phyloP scores from a whole-genome alignment of 2,797 vertebrate genomes.

The Mallotus villosus region DNA sequence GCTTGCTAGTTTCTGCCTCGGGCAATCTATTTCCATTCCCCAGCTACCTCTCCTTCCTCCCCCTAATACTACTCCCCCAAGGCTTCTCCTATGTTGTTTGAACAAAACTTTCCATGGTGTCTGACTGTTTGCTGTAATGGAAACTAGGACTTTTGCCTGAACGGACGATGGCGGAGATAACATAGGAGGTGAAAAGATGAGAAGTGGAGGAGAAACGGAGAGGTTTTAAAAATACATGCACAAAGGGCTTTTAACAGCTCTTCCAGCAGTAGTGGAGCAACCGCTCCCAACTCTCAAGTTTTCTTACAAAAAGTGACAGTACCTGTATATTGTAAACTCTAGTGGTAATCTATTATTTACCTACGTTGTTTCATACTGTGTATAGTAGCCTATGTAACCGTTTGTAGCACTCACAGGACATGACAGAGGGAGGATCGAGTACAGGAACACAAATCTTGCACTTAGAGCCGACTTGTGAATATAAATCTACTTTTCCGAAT shows the following conservation, averaged over 20 bases:
- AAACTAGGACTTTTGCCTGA: conserved; percentile 38
- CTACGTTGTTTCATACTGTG: conserved; percentile 13
- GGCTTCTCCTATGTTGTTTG: conserved; percentile 34
- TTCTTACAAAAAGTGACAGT: conserved; percentile 14
- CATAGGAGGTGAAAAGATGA: conserved; percentile 1
- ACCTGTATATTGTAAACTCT: conserved; percentile 8
- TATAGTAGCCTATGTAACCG: too few relatives aligned
- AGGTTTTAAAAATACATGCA: conserved; percentile 53
- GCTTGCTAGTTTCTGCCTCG: conserved; percentile 34
- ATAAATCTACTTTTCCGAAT: neutral
- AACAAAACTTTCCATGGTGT: conserved; percentile 56
- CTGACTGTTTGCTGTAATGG: conserved; percentile 47
- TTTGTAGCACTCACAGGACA: conserved; percentile 2
- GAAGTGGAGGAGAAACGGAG: neutral
- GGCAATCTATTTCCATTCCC: conserved; percentile 46
- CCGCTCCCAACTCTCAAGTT: neutral
- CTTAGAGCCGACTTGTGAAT: neutral
- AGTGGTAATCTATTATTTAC: conserved; percentile 23
- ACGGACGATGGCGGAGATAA: conserved; percentile 16
- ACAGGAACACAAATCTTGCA: neutral
- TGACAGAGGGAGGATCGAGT: conserved; percentile 12
- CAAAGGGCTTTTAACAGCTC: conserved; percentile 47
- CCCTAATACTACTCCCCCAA: conserved; percentile 40
- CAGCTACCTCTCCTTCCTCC: conserved; percentile 42
- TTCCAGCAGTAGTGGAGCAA: conserved; percentile 16